These are phyloP conservation scores for Osmerus eperlanus DNA, from an alignment of 2,113 vertebrate genomes.

Conservation along the genomic window DNA sequence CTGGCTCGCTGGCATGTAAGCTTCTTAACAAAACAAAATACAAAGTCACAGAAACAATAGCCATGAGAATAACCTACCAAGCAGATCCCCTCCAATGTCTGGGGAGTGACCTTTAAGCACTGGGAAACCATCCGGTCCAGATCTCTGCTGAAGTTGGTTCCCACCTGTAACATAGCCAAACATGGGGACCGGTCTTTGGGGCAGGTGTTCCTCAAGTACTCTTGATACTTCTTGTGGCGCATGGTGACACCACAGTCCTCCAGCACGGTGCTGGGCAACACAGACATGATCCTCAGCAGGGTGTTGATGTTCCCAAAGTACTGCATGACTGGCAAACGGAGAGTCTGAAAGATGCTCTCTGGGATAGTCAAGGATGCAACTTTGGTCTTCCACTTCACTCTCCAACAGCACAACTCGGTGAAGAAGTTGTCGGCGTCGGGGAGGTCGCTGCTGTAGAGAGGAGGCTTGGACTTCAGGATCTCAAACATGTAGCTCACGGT, in stretches of 20 bases:
- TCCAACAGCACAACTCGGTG: conserved; percentile 94
- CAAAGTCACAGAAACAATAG: neutral
- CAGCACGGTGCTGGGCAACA: conserved; percentile 86
- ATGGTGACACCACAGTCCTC: conserved; percentile 84
- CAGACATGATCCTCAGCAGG: conserved; percentile 85
- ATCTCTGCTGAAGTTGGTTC: conserved; percentile 73
- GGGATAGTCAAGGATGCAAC: conserved; percentile 91
- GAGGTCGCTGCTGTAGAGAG: conserved; percentile 88
- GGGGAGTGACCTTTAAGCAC: conserved; percentile 75
- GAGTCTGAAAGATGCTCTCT: conserved; percentile 86
- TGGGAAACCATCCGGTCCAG: conserved; percentile 75
- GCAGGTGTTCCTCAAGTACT: conserved; percentile 82
- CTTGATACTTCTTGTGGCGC: conserved; percentile 81
- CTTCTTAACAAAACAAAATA: neutral
- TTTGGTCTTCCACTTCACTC: conserved; percentile 96
- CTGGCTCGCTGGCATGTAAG: neutral
- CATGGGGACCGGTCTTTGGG: conserved; percentile 80
- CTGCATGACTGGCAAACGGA: conserved; percentile 90
- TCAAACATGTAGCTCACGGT: conserved; percentile 81
- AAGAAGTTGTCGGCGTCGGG: conserved; percentile 91
- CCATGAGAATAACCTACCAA: conserved; percentile 60
- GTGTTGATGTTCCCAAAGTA: conserved; percentile 92
- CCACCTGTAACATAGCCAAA: conserved; percentile 81
- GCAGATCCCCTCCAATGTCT: conserved; percentile 75
- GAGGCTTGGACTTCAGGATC: conserved; percentile 87